A percentile compares a stretch with the other conserved stretches of the same genome.
Conservation (phyloP, 1,140 invertebrate genomes). For the Lethocerus indicus region DNA sequence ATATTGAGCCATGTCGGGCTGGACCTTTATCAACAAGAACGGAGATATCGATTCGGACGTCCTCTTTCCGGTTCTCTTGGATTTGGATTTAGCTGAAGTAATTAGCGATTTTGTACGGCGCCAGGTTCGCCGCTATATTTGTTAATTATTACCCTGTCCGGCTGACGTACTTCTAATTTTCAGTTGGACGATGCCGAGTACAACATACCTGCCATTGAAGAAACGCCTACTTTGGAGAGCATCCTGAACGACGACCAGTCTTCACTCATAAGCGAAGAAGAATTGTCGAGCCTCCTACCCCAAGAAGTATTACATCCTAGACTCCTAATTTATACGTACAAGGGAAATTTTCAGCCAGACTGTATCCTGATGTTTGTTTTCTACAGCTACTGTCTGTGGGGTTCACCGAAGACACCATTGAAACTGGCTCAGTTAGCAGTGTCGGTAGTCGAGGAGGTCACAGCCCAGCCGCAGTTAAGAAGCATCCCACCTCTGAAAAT, state of each 20-base stretch:
- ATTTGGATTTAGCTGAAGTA: constrained; percentile 13
- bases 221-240: constrained; percentile 69
- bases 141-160: background rate
- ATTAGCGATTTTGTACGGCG: background rate
- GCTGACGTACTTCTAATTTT: constrained; percentile 15
- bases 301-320: constrained; percentile 18
- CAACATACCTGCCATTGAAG: constrained; percentile 57
- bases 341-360: background rate
- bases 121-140: background rate
- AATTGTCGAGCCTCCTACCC: constrained; percentile 20
- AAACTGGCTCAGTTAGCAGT: constrained; percentile 23
- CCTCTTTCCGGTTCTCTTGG: constrained; percentile 5
- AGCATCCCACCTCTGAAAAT: constrained; percentile 32
- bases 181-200: constrained; percentile 69
- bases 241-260: constrained; percentile 61
- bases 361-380: background rate
- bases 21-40: too few relatives aligned
- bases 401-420: constrained; percentile 20
- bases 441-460: constrained; percentile 15
- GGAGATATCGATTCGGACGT: constrained; percentile 9
- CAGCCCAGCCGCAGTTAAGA: background rate
- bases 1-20: too few relatives aligned
- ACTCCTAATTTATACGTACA: background rate
- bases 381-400: constrained; percentile 8
- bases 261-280: constrained; percentile 38